Conservation (phyloP, 2,888 invertebrate species). For the Temnothorax rugatulus region DNA sequence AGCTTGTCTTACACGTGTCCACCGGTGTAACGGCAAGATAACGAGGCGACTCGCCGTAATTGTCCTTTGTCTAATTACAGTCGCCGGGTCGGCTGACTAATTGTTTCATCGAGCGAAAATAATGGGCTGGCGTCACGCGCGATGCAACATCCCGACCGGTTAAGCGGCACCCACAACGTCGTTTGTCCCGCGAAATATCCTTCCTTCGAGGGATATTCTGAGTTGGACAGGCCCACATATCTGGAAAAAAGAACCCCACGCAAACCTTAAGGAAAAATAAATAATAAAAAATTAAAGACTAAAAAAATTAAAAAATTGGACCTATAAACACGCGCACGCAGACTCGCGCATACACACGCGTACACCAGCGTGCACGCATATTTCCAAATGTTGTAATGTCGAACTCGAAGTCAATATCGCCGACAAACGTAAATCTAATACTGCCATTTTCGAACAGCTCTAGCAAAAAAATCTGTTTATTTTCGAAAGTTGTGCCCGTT, state of each 20-base stretch:
- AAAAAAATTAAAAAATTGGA: too few species aligned
- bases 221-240: neutral
- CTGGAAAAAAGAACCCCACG: neutral
- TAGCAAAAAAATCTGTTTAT: too few species aligned
- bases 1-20: slow-evolving; percentile 75
- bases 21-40: slow-evolving; percentile 65
- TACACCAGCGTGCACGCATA: too few species aligned
- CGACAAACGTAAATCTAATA: too few species aligned
- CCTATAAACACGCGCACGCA: too few species aligned
- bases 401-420: too few species aligned
- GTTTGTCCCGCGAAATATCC: neutral
- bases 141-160: slow-evolving; percentile 60
- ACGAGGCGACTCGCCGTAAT: slow-evolving; percentile 72
- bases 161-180: slow-evolving; percentile 59
- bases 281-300: too few species aligned
- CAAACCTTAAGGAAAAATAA: too few species aligned
- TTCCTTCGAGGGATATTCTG: neutral
- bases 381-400: too few species aligned
- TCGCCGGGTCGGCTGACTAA: slow-evolving; percentile 73
- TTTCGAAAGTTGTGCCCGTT: too few species aligned
- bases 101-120: slow-evolving; percentile 81
- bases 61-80: slow-evolving; percentile 78
- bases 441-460: too few species aligned
- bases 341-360: too few species aligned
- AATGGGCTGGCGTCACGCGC: slow-evolving; percentile 79